Conservation (phyloP, 2,797 vertebrate species). For the Gymnocypris eckloni region DNA sequence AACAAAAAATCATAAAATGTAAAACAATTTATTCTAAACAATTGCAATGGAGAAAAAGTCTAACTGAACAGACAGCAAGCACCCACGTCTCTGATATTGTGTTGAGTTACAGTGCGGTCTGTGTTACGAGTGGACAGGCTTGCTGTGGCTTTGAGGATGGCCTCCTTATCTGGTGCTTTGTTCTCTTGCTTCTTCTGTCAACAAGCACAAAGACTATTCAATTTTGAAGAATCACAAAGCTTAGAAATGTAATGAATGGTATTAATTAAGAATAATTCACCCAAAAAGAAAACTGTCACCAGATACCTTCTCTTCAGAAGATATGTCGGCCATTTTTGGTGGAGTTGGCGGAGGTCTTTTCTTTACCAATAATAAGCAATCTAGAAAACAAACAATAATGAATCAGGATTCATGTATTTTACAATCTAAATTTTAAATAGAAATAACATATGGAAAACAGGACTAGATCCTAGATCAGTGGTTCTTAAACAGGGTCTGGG, state of each 20-base stretch:
- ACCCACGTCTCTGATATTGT: constrained; percentile 95
- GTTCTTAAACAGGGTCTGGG: not conserved
- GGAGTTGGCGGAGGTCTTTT: constrained; percentile 86
- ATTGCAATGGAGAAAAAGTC: not conserved
- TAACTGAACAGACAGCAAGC: not conserved
- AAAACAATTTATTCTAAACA: not conserved
- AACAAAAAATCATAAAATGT: not conserved
- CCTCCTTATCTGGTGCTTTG: constrained; percentile 96
- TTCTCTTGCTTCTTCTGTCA: constrained; percentile 93
- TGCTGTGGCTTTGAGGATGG: constrained; percentile 91
- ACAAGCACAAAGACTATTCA: not conserved
- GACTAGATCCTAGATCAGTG: not conserved
- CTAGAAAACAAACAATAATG: constrained; percentile 70
- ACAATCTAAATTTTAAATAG: constrained; percentile 14
- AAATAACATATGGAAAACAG: not conserved
- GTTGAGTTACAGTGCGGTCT: constrained; percentile 89
- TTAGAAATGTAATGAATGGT: not conserved
- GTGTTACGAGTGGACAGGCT: constrained; percentile 82
- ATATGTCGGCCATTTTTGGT: constrained; percentile 91
- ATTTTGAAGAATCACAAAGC: not conserved
- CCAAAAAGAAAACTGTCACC: not conserved
- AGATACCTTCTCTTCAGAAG: constrained; percentile 91
- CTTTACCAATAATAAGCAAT: constrained; percentile 85
- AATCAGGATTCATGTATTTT: not conserved
- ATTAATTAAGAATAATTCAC: not conserved